Base-by-base conservation (phyloP, 1,140 invertebrate species). In the Drosophila grimshawi region DNA sequence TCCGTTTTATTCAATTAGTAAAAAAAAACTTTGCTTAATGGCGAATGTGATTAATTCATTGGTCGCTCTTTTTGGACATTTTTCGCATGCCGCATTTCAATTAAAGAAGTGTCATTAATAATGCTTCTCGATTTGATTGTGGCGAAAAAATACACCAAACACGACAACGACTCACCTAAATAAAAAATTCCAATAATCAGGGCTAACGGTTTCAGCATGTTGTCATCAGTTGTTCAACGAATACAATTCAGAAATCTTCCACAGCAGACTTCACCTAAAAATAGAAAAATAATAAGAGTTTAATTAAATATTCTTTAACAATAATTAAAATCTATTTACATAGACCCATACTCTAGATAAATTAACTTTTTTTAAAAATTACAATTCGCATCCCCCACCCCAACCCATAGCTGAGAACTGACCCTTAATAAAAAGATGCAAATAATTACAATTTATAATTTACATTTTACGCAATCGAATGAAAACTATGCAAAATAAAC, bases 131-230 rank as follows among this genome's bases (percentile, higher is more conserved):
- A 27, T 5, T 11, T 33, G 41, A 8, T 2, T 2, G 5, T 41
- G 39, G 8, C 10, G 39, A 29, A 35, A 30, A 37, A 51, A 56
- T 39, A 65, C 30, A 60, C 46, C 19, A 19, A 61, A 45, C 56
- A 61, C 35, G 29, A 37, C 35, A 19, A 37, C 45, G 39, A 89
- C 85, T 89, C 41, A 89, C 85, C 85, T 70, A 89, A 89, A 85
- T 90, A 90, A 78, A 89, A 89, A 89, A 89, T 71, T 33, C 78
- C 86, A 66, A 89, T 89, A 81, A 89, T 89, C 70, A 89, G 46
- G 62, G 85, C 55, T 39, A 89, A 71, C 43, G 81, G 86, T 57
- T 85, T 89, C 70, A 85, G 69, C 85, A 89, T 89, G 78, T 89
- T 89, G 85, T 85, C 86, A 72, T 76, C 64, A 60, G 71, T 73